Evolutionary conservation across 2,888 invertebrate species (phyloP), one percentile per base, ranked within the genome.

Genomic region (Gari tellinella): DNA sequence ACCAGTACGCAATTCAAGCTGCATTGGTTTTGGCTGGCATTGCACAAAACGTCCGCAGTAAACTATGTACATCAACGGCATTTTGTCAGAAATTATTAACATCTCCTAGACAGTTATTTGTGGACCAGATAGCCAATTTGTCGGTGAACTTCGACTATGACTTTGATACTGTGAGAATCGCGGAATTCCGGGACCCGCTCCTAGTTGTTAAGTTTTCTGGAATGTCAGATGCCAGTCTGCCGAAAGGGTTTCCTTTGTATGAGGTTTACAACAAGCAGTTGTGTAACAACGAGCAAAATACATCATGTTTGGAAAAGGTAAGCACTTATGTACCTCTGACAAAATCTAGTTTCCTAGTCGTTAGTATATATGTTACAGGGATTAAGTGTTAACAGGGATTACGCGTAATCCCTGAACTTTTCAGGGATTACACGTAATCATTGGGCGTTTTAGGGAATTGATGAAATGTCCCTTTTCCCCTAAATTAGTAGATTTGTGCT

Each of bases 1-100:
- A 55, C 31, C 72, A 79, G 31, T 74, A 70, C 46, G 69, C 78
- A 1, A 56, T 78, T 15, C 78, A 78, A 41, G 60, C 70, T 25
- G 63, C 70, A 1, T 37, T 74, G 21, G 25, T 62, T 2, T 46
- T 61, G 41, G 69, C 58, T 7, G 61, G 72, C 19, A 49, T 53
- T 2, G 52, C 41, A 4, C 55, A 69, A 40, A 45, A 38, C 8
- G 53, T 68, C 8, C 52, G 43, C 41, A 10, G n/a, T 2, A 12
- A 40, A 1, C 26, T 23, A 8, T 79, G 79, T 38, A 17, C 25
- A 12, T 3, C 4, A 10, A 31, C 2, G 10, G 10, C 19, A 0
- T 0, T 48, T 4, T 79, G 79, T 65, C 15, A 8, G 2, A 41
- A 41, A 5, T 67, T 72, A 38, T 21, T 49, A 0, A 37, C 45